Conservation (phyloP, 2,797 vertebrate genomes). For the Microctenopoma stevenorrisi region DNA sequence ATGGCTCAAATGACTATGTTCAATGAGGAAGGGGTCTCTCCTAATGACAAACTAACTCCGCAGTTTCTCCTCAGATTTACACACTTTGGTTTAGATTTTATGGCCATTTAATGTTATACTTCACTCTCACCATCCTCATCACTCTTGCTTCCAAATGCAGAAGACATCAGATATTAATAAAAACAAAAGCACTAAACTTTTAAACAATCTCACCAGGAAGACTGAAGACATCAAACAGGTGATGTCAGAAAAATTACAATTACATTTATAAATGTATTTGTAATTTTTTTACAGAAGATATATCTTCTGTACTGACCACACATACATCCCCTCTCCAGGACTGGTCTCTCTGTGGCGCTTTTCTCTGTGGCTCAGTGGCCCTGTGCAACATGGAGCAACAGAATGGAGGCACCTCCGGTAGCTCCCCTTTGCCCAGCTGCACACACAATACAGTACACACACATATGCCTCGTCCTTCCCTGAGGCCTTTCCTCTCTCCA, state of each 20-base stretch:
- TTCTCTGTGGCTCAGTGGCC: constrained; percentile 21
- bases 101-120: background rate
- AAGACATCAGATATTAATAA: background rate
- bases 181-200: background rate
- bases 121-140: background rate
- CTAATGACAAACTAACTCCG: background rate
- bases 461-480: constrained; percentile 33
- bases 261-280: too few relatives aligned
- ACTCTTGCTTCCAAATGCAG: background rate
- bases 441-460: constrained; percentile 31
- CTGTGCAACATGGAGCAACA: constrained; percentile 41
- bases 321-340: background rate
- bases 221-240: too few relatives aligned
- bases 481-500: constrained; percentile 33
- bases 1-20: background rate
- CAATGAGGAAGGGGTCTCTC: background rate
- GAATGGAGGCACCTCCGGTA: constrained; percentile 25
- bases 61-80: background rate
- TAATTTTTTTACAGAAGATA: too few relatives aligned
- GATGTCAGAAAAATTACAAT: too few relatives aligned
- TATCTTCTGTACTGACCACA: too few relatives aligned
- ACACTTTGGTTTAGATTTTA: background rate
- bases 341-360: constrained; percentile 19
- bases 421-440: background rate
- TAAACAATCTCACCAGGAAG: too few relatives aligned